Evolutionary conservation across 92 coral and sea anemone genomes (phyloP).

Genomic region (Desmophyllum pertusum): DNA sequence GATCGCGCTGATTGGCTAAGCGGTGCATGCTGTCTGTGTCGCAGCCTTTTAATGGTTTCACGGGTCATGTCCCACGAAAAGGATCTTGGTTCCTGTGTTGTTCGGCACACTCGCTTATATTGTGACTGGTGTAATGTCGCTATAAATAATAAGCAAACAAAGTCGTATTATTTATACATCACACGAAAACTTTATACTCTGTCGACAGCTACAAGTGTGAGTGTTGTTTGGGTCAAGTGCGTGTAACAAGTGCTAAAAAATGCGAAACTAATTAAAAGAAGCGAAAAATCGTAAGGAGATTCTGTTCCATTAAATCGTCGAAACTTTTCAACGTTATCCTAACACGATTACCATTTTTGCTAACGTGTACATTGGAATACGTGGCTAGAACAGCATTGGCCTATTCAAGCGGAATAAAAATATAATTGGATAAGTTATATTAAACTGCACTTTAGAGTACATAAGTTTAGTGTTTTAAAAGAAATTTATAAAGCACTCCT

Average conservation of each 20-base stretch:
- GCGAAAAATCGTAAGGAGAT: not conserved
- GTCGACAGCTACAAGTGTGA: not conserved
- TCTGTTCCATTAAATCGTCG: not conserved
- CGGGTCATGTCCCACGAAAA: conserved; percentile 32
- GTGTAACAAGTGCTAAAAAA: not conserved
- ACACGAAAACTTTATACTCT: conserved; percentile 9
- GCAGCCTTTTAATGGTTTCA: conserved; percentile 31
- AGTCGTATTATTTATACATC: conserved; percentile 10
- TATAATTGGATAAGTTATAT: conserved; percentile 3
- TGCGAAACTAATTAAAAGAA: not conserved
- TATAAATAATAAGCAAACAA: conserved; percentile 26
- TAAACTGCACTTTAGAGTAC: not conserved
- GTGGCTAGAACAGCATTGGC: not conserved
- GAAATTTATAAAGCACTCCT: not conserved
- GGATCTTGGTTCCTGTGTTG: not conserved
- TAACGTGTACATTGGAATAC: not conserved
- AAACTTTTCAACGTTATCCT: not conserved
- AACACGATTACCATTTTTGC: not conserved
- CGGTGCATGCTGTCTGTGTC: conserved; percentile 4
- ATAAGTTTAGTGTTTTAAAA: not conserved
- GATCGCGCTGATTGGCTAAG: conserved; percentile 52
- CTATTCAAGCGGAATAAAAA: not conserved
- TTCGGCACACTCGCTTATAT: conserved; percentile 21
- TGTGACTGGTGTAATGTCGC: conserved; percentile 12
- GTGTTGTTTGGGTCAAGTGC: not conserved